Evolutionary conservation across 2,797 vertebrate genomes (phyloP), one percentile per base, ranked within the genome.

Genomic region (Coreius guichenoti): DNA sequence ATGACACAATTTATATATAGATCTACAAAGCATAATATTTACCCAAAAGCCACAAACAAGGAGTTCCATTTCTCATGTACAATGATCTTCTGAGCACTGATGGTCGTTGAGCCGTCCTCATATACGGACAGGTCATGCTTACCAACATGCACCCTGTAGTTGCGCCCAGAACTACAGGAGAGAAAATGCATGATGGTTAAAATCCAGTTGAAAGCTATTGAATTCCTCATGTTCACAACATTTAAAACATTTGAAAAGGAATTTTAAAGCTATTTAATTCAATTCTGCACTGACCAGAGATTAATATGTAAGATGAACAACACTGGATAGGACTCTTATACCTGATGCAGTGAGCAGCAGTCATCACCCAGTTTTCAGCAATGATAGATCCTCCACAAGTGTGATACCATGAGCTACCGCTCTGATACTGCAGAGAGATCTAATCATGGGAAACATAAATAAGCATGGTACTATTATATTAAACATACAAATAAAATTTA

Each of bases 311-410:
- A 26, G 13, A 19, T 47, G 3, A 43, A 54, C 65, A 43, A 54
- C 65, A 63, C 23, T 65, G 29, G 17, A 33, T 78, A 33, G 13
- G 26, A 70, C 19, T 74, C 5, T 82, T 91, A 1, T 94, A 96
- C 95, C 94, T 95, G 92, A 96, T 95, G 90, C 95, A 96, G 91
- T 96, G 95, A 92, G 95, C 95, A 88, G 95, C 95, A 81, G 95
- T 96, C 95, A 96, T 94, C 92, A 96, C 95, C 95, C 95, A 96
- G 93, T 96, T 96, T 92, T 92, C 92, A 90, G 94, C 95, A 84
- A 96, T 95, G 91, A 96, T 92, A 89, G 95, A 93, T 86, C 95
- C 95, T 83, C 95, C 95, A 86, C 95, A 96, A 70, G 95, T 96
- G 93, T 96, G 95, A 84, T 94, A 94, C 94, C 94, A 96, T 72